Evolutionary conservation across 2,113 vertebrate genomes (phyloP).

Genomic region (Cinclus mexicanus): DNA sequence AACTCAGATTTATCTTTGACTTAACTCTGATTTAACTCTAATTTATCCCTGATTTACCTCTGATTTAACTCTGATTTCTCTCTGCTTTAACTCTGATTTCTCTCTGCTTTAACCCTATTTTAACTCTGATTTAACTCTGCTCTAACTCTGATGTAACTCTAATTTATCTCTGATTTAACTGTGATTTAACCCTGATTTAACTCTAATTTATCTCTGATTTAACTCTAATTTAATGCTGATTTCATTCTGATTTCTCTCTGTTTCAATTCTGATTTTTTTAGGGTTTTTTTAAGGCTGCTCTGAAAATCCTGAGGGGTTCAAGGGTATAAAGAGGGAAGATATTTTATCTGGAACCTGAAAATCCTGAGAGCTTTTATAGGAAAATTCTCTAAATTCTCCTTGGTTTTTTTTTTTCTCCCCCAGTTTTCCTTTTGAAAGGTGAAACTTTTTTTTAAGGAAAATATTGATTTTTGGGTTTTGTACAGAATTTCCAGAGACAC

Average conservation of each 20-base stretch:
- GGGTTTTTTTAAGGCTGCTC: background rate
- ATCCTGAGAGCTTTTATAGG: background rate
- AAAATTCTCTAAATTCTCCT: background rate
- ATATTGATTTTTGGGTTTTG: background rate
- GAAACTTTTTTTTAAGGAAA: background rate
- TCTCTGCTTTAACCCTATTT: background rate
- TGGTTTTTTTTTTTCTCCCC: background rate
- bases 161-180: rapidly evolving
- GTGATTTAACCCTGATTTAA: background rate
- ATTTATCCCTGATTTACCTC: rapidly evolving
- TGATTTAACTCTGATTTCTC: background rate
- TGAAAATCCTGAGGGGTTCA: background rate
- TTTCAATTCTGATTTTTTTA: background rate
- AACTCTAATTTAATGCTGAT: background rate
- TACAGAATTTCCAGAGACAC: background rate
- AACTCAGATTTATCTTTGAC: rapidly evolving
- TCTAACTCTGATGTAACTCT: background rate
- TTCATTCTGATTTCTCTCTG: too few species aligned
- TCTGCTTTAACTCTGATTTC: background rate
- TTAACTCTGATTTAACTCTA: background rate
- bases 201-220: rapidly evolving
- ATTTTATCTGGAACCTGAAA: background rate
- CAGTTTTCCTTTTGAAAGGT: background rate
- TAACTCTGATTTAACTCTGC: background rate
- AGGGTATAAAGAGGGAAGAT: background rate